These are phyloP conservation scores for Tenualosa thibaudeaui DNA, from an alignment of 2,797 vertebrate genomes.

Conservation along the genomic window DNA sequence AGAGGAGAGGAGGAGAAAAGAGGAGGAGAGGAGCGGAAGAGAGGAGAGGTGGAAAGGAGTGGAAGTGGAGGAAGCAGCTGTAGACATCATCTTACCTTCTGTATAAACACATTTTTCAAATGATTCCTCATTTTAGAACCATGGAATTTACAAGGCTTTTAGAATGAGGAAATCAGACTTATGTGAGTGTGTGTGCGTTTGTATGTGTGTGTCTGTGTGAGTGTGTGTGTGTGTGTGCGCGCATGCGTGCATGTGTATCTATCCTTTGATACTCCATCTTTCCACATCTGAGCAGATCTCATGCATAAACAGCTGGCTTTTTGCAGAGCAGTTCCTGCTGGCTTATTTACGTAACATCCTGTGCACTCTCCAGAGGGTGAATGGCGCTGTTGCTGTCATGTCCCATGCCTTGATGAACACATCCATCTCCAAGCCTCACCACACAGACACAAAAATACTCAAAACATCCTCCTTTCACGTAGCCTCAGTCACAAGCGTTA, in stretches of 20 bases:
- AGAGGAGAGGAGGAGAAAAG: background rate
- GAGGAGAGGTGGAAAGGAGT: background rate
- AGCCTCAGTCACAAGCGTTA: background rate
- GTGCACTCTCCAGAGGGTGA: background rate
- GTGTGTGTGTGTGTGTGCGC: background rate
- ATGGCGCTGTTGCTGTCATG: background rate
- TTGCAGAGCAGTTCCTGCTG: background rate
- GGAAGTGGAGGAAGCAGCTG: background rate
- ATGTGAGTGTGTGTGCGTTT: background rate
- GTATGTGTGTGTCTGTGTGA: background rate
- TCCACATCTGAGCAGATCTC: background rate
- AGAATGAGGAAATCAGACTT: background rate
- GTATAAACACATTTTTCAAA: background rate
- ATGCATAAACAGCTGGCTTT: conserved; percentile 16
- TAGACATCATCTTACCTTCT: background rate
- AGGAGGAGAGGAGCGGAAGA: background rate
- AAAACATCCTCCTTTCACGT: background rate
- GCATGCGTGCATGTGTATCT: background rate
- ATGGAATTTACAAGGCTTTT: background rate
- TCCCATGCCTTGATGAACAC: background rate
- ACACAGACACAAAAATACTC: background rate
- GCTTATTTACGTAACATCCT: conserved; percentile 14
- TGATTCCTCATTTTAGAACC: background rate
- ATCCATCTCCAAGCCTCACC: background rate
- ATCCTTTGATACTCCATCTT: background rate